Evolutionary conservation across 1,140 invertebrate species (phyloP), one percentile per base, ranked within the genome.

Genomic region (Trinorchestia longiramus): DNA sequence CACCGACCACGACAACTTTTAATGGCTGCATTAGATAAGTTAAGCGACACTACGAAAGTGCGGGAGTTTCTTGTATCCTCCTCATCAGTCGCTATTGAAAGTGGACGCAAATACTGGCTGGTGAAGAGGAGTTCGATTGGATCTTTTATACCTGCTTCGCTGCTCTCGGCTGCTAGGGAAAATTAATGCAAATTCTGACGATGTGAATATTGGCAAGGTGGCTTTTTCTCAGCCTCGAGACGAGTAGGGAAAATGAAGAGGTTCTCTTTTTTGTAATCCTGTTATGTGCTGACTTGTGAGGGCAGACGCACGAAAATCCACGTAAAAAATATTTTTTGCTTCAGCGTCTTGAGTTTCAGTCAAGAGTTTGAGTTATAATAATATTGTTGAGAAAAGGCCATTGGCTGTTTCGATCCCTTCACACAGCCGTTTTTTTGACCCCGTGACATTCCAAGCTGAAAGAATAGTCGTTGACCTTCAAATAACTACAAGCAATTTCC

Each of bases 1-100:
- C 92, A 44, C 44, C 92, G 92, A 43, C 44, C 3, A 43, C 11
- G 40, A 42, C 92, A 94, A 94, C 92, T 94, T 94, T 94, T 94
- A 94, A 94, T 94, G 92, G 43, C 43, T 47, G 92, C 92, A 94
- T 94, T 94, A 94, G 43, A 40, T 47, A 94, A 94, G 92, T 94
- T 94, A 94, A 94, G 92, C 43, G 44, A 41, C 88, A 91, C 87
- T 88, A 17, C 28, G 43, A 23, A 23, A 43, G 88, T 41, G 15
- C 88, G 15, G 88, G 41, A 91, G 62, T 28, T 1, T 77, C 62
- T 11, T 77, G 28, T 36, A 36, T 77, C 62, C 62, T 77, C 28
- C 62, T 77, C 62, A 77, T 77, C 62, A 77, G 62, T 77, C 36
- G 62, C 62, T 77, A 77, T 77, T 11, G 11, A 77, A 77, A 36